A percentile compares a stretch with the other conserved stretches of the same genome.
Conservation (phyloP, 1,140 invertebrate genomes). For the Lepidurus apus region DNA sequence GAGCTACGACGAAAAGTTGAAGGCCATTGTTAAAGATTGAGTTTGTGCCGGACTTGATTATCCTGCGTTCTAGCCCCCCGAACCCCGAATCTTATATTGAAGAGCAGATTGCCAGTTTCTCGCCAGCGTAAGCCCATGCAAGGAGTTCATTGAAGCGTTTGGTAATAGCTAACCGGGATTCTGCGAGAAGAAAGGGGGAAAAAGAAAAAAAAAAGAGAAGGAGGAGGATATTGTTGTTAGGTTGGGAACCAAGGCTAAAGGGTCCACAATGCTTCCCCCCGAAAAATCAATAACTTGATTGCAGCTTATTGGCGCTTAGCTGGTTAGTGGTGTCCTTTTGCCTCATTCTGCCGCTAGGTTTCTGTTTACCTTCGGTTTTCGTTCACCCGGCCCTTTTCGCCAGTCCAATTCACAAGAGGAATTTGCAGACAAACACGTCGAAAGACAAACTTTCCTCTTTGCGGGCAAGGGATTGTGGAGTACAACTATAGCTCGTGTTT, state of each 20-base stretch:
- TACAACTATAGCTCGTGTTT: not conserved
- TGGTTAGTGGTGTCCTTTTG: not conserved
- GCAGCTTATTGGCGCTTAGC: conserved; percentile 16
- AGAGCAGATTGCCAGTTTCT: conserved; percentile 6
- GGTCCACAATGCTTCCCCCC: not conserved
- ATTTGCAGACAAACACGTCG: not conserved
- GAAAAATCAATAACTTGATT: conserved; percentile 18
- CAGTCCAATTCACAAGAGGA: not conserved
- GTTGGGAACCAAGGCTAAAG: not conserved
- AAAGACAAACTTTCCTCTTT: not conserved
- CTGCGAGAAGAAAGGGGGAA: not conserved
- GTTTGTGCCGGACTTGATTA: conserved; percentile 7
- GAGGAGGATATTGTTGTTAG: conserved; percentile 15
- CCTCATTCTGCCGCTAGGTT: not conserved
- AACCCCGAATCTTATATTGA: not conserved
- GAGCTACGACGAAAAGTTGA: not conserved
- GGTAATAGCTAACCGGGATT: not conserved
- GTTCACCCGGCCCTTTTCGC: not conserved
- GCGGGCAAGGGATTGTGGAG: not conserved
- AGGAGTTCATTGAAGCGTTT: conserved; percentile 13
- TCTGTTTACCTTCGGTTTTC: not conserved
- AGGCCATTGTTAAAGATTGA: not conserved
- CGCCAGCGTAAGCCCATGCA: conserved; percentile 7
- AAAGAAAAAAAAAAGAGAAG: not conserved
- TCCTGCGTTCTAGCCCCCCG: not conserved